Percentiles rank a stretch among this genome's conserved stretches.
These are phyloP conservation scores for Labeo calbasu DNA, from an alignment of 2,797 vertebrate genomes.

Conservation along the genomic window DNA sequence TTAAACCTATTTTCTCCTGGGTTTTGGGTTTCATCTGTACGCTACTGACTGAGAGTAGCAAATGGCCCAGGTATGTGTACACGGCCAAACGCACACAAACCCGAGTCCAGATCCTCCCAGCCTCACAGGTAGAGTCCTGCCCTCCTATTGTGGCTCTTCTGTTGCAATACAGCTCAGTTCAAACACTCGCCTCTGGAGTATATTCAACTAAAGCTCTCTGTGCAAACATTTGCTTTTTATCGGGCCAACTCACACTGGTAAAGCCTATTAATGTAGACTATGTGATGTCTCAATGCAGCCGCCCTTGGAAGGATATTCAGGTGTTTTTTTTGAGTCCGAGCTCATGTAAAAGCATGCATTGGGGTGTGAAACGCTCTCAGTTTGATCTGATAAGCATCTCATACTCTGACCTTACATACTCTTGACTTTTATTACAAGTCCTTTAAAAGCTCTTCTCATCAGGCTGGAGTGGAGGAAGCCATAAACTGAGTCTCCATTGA, in stretches of 20 bases:
- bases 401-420: constrained; percentile 16
- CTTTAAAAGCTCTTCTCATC: constrained; percentile 44
- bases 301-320: not conserved
- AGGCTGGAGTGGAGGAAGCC: constrained; percentile 39
- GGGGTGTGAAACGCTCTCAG: constrained; percentile 20
- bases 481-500: constrained; percentile 47
- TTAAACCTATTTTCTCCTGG: constrained; percentile 71
- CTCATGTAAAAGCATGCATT: constrained; percentile 24
- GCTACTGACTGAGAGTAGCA: not conserved
- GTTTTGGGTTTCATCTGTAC: constrained; percentile 28
- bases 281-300: not conserved
- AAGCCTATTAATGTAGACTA: constrained; percentile 25
- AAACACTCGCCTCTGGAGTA: constrained; percentile 33
- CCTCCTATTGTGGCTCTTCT: constrained; percentile 38
- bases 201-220: constrained; percentile 36
- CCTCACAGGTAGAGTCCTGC: constrained; percentile 52
- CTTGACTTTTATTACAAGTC: constrained; percentile 26
- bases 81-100: constrained; percentile 48
- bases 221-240: constrained; percentile 55
- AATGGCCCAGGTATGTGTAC: constrained; percentile 19
- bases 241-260: constrained; percentile 14
- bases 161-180: constrained; percentile 37
- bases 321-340: not conserved
- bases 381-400: constrained; percentile 38
- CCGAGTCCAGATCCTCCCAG: constrained; percentile 43